phyloP scores from a whole-genome alignment of 2,113 vertebrate genomes.

The Paradoxurus hermaphroditus region DNA sequence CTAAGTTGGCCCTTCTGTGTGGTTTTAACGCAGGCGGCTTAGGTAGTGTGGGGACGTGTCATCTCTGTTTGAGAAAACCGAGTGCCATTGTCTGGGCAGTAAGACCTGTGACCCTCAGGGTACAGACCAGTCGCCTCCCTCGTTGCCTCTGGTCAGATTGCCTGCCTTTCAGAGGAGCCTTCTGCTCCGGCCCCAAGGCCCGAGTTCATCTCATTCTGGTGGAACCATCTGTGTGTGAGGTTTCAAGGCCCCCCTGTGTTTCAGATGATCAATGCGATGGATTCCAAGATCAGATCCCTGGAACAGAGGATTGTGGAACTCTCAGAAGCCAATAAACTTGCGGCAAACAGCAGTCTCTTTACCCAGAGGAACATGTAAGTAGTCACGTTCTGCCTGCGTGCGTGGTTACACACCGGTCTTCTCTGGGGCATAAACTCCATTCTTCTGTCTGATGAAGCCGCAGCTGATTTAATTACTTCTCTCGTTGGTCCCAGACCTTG shows the following conservation, averaged over 20 bases:
- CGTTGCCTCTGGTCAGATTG: background rate
- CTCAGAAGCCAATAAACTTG: conserved; percentile 98
- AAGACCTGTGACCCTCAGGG: background rate
- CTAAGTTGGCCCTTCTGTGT: background rate
- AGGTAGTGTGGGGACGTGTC: background rate
- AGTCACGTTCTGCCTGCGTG: background rate
- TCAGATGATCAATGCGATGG: conserved; percentile 99
- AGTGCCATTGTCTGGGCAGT: background rate
- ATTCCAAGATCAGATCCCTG: conserved; percentile 97
- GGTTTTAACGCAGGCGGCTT: background rate
- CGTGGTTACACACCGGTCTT: background rate
- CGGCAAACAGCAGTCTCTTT: conserved; percentile 98
- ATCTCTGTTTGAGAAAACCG: background rate
- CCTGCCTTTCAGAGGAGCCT: background rate
- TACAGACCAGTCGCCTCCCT: background rate
- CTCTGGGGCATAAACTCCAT: background rate
- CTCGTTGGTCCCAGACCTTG: background rate
- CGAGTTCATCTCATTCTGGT: rapidly evolving
- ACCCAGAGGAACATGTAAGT: conserved; percentile 99
- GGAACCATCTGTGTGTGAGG: background rate
- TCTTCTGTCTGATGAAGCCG: background rate
- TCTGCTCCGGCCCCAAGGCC: background rate
- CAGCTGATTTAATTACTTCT: background rate
- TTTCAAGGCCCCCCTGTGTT: conserved; percentile 71
- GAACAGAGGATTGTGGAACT: conserved; percentile 98